A percentile compares a stretch with the other conserved stretches of the same genome.
Conservation (phyloP, 2,797 vertebrate species). For the Calcarius lapponicus region DNA sequence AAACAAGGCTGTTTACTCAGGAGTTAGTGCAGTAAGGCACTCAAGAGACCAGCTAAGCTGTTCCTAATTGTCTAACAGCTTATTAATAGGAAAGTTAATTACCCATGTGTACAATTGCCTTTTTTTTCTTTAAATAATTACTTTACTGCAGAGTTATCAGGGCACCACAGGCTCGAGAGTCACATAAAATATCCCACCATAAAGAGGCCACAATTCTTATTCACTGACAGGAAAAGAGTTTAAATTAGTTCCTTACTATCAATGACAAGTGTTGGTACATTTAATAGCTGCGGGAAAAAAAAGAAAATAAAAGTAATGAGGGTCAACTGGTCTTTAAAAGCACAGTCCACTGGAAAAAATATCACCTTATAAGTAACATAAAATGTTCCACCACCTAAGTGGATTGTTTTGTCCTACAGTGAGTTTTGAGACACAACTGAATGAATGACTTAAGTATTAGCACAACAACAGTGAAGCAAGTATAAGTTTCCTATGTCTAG, state of each 20-base stretch:
- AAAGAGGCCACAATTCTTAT: constrained; percentile 4
- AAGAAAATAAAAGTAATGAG: background rate
- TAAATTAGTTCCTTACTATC: constrained; percentile 4
- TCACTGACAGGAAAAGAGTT: constrained; percentile 4
- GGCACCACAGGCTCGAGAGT: constrained; percentile 56
- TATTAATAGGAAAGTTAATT: constrained; percentile 76
- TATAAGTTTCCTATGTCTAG: background rate
- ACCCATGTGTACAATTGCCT: constrained; percentile 48
- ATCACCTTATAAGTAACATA: background rate
- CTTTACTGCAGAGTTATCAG: constrained; percentile 37
- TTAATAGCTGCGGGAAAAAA: background rate
- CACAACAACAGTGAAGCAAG: background rate
- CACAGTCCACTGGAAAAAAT: background rate
- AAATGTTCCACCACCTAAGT: background rate
- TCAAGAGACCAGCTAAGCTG: constrained; percentile 50
- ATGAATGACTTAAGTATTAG: background rate
- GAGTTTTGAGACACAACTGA: background rate
- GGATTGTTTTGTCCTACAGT: background rate
- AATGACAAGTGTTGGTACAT: background rate
- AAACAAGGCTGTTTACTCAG: constrained; percentile 61
- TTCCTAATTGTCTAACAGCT: constrained; percentile 67
- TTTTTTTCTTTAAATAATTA: constrained; percentile 28
- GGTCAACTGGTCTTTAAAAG: background rate
- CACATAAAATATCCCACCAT: constrained; percentile 27
- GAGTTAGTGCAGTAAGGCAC: constrained; percentile 41